These are phyloP conservation scores for Emesis castigata DNA, from an alignment of 2,888 invertebrate species.

Conservation along the genomic window DNA sequence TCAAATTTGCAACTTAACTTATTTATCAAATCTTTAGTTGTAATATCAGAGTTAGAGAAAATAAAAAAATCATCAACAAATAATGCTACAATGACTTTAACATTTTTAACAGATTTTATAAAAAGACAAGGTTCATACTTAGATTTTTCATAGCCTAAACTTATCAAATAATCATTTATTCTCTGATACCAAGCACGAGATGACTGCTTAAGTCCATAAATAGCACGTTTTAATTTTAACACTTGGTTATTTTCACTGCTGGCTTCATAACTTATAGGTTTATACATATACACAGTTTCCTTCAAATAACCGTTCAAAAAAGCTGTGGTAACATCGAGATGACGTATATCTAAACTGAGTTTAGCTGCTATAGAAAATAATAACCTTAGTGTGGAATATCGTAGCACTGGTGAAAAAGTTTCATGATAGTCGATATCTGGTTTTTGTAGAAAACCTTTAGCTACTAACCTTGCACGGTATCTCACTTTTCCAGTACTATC, in stretches of 20 bases:
- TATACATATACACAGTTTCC: background rate
- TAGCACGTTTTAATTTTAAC: background rate
- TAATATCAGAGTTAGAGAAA: constrained; percentile 23
- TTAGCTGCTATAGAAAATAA: too few relatives aligned
- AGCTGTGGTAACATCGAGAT: background rate
- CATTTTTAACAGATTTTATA: constrained; percentile 34
- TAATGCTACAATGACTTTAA: constrained; percentile 38
- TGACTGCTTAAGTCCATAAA: background rate
- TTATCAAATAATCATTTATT: constrained; percentile 26
- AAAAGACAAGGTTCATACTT: constrained; percentile 51
- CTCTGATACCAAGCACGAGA: constrained; percentile 4
- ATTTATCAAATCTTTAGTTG: constrained; percentile 28
- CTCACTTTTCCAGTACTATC: too few relatives aligned
- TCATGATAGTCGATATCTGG: too few relatives aligned
- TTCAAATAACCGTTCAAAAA: background rate
- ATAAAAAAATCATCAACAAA: constrained; percentile 44
- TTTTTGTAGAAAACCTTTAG: too few relatives aligned
- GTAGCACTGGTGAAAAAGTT: too few relatives aligned
- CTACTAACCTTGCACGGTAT: too few relatives aligned
- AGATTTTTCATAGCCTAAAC: constrained; percentile 35
- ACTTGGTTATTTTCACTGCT: background rate
- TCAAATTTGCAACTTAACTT: constrained; percentile 44
- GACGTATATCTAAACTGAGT: too few relatives aligned
- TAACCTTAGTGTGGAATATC: too few relatives aligned
- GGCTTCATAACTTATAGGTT: background rate